phyloP scores from a whole-genome alignment of 2,888 invertebrate genomes.

The Caenorhabditis becei region DNA sequence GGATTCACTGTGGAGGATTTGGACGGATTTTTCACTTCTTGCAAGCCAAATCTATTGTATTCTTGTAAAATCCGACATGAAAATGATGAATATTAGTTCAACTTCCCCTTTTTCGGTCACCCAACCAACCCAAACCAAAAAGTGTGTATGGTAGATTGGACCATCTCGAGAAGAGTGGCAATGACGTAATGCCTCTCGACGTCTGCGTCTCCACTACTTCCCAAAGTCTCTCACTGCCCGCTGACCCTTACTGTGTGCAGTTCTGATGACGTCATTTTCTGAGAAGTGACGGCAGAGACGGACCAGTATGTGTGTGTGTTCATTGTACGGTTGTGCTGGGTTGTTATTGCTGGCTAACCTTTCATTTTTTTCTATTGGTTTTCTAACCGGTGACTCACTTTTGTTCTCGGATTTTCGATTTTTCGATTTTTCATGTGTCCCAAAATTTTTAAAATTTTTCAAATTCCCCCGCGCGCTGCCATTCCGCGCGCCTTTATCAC shows the following conservation, averaged over 20 bases:
- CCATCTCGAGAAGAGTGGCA: neutral
- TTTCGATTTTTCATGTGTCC: too few relatives aligned
- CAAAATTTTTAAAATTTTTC: too few relatives aligned
- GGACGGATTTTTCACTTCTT: slow-evolving; percentile 40
- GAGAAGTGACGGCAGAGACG: neutral
- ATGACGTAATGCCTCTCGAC: neutral
- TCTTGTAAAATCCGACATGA: slow-evolving; percentile 10
- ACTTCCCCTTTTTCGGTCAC: too few relatives aligned
- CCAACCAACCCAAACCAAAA: too few relatives aligned
- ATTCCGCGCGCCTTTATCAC: neutral
- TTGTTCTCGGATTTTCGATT: too few relatives aligned
- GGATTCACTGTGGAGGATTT: slow-evolving; percentile 55
- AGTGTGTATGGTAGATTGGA: neutral
- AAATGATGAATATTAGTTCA: neutral
- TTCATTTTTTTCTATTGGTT: neutral
- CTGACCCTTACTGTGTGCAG: slow-evolving; percentile 2
- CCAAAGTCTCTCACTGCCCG: neutral
- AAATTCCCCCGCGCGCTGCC: too few relatives aligned
- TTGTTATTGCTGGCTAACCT: too few relatives aligned
- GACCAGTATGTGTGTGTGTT: neutral
- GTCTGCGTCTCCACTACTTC: neutral
- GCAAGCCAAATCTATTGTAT: slow-evolving; percentile 34
- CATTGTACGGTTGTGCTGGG: neutral
- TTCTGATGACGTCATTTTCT: slow-evolving; percentile 20
- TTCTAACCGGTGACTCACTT: too few relatives aligned